Percentiles rank a stretch among this genome's conserved stretches.
Evolutionary conservation across 2,113 vertebrate species (phyloP).

Genomic region (Mormyrus lacerda): DNA sequence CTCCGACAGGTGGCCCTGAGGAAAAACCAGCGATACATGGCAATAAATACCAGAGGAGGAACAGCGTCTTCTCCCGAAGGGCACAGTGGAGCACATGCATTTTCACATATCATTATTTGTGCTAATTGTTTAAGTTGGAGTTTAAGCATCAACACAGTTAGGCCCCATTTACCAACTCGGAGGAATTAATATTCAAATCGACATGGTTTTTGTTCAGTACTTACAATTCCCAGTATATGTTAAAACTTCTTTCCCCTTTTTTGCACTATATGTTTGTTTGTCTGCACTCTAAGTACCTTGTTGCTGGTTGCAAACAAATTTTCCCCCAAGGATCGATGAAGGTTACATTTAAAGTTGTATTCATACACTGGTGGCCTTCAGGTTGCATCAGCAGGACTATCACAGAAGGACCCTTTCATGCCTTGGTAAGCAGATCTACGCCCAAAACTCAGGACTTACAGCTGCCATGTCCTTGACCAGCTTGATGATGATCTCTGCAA

Average conservation of each 20-base stretch:
- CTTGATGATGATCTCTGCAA: slow-evolving; percentile 97
- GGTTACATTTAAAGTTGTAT: neutral
- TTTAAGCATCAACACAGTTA: neutral
- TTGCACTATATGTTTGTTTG: neutral
- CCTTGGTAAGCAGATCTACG: neutral
- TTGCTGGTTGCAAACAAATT: neutral
- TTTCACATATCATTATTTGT: neutral
- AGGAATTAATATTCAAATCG: neutral
- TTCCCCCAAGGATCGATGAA: neutral
- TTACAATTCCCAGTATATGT: neutral
- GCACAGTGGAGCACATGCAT: neutral
- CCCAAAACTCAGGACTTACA: slow-evolving; percentile 59
- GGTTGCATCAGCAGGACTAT: neutral
- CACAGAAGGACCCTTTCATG: neutral
- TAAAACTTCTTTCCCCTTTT: neutral
- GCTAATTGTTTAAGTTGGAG: neutral
- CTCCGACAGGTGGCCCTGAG: slow-evolving; percentile 90
- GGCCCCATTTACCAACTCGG: neutral
- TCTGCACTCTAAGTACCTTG: neutral
- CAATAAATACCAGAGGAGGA: neutral
- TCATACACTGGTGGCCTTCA: neutral
- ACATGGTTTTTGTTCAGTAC: neutral
- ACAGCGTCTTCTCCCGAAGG: neutral
- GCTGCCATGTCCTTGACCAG: slow-evolving; percentile 98
- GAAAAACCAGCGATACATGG: neutral